Base-by-base conservation (phyloP, 2,888 invertebrate genomes). In the Ecliptopera silaceata region DNA sequence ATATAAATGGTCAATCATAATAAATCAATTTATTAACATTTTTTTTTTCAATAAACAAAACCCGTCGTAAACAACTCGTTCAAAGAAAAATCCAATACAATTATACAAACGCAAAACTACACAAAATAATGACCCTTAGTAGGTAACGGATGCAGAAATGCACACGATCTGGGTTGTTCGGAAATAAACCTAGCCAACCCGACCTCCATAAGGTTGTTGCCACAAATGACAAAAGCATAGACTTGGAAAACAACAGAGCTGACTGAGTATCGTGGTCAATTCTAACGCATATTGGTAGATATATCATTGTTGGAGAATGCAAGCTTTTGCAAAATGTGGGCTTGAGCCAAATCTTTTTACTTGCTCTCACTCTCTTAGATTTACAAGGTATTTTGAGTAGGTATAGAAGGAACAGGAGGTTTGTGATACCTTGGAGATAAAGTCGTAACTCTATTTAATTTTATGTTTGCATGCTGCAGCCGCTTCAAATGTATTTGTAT, bases 121-220 rank as follows among this genome's bases (percentile, higher is more conserved):
- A 29, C 12, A 17, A 39, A 39, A 47, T 38, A 48, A 39, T 39
- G 12, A n/a, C n/a, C n/a, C n/a, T n/a, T n/a, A n/a, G n/a, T 18
- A 29, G 43, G 36, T 12, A 42, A 39, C 29, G 32, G 43, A 42
- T 13, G 36, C 26, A 13, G 22, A 48, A 48, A 20, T 31, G 41
- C 36, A 57, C 55, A 44, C 58, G 42, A 61, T 53, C 65, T 62
- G 59, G 62, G 56, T 52, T 61, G 49, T 63, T 62, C 68, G 71
- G 64, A 71, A 72, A 71, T 71, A 60, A 70, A 66, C 48, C 59
- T 59, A 59, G 63, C 66, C 65, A 39, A 56, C 57, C 59, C 62
- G 51, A 59, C 57, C 61, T 53, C 54, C 41, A 26, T 48, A 55
- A 55, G 34, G 44, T 39, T 22, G 48, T 11, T 39, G 18, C 49